Evolutionary conservation across 2,888 invertebrate genomes (phyloP), one percentile per base, ranked within the genome.

Genomic region (Bellardia bayeri): DNA sequence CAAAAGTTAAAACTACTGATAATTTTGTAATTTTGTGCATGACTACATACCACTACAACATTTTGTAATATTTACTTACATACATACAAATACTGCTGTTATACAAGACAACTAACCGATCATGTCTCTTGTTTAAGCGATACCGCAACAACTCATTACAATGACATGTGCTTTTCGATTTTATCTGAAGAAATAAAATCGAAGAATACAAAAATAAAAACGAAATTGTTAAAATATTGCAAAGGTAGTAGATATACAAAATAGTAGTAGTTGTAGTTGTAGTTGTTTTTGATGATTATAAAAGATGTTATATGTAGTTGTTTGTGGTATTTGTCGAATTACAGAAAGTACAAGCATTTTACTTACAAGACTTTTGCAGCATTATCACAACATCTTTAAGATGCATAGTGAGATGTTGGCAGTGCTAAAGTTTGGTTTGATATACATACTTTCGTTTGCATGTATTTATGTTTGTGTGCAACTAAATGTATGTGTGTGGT

Each of bases 121-220:
- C 79, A 81, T 87, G 84, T 81, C 54, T 37, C 72, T 54, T 84
- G 84, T 87, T 85, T 84, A 80, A 58, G 86, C 83, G 7, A 76
- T 37, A 80, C 83, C 83, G 40, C 83, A 87, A 83, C 75, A 87
- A 83, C 66, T 80, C 74, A 83, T 72, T 76, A 66, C 51, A 83
- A 87, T 80, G 86, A 80, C 86, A 87, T 87, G 86, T 87, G 86
- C 83, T 87, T 87, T 87, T 83, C 86, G 83, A 87, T 83, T 87
- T 80, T 66, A 72, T 80, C 75, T 76, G 37, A 83, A 56, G 71
- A 81, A 61, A 54, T 68, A 54, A 54, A 74, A 61, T 66, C 30
- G 68, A 16, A n/a, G 8, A 58, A 16, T 6, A 51, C 54, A 74
- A 74, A 8, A 23, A 74, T 1, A 11, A 9, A 64, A n/a, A 58